Evolutionary conservation across 2,888 invertebrate species (phyloP).

Genomic region (Tipula vernalis): DNA sequence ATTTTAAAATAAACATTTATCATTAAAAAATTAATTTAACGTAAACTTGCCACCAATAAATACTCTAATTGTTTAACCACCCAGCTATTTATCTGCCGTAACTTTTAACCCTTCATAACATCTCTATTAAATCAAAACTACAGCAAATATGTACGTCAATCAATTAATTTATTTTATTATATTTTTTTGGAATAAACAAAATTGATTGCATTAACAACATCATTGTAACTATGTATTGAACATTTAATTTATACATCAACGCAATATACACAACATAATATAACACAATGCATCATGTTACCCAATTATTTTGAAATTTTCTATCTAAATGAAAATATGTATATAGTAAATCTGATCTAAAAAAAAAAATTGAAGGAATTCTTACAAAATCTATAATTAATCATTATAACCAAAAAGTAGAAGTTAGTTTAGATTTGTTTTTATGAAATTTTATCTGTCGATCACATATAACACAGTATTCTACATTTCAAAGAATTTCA

Average conservation of each 20-base stretch:
- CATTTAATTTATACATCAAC: background rate
- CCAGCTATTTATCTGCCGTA: no score
- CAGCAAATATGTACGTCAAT: background rate
- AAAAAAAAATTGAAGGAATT: background rate
- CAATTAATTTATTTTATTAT: background rate
- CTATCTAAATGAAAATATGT: background rate
- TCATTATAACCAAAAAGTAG: background rate
- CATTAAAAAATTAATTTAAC: no score
- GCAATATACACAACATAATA: background rate
- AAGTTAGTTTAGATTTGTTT: background rate
- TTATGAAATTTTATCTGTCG: background rate
- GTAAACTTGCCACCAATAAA: no score
- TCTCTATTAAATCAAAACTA: background rate
- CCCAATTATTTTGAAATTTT: background rate
- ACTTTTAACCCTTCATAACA: background rate
- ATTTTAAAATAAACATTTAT: no score
- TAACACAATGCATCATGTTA: background rate
- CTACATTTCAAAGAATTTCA: background rate
- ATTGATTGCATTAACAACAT: background rate
- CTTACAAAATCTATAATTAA: background rate
- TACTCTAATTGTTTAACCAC: no score
- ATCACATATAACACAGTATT: background rate
- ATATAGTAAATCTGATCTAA: background rate
- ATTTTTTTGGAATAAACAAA: background rate
- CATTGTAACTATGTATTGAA: background rate